Evolutionary conservation across 2,113 vertebrate genomes (phyloP).

Genomic region (Grammomys dolichurus): DNA sequence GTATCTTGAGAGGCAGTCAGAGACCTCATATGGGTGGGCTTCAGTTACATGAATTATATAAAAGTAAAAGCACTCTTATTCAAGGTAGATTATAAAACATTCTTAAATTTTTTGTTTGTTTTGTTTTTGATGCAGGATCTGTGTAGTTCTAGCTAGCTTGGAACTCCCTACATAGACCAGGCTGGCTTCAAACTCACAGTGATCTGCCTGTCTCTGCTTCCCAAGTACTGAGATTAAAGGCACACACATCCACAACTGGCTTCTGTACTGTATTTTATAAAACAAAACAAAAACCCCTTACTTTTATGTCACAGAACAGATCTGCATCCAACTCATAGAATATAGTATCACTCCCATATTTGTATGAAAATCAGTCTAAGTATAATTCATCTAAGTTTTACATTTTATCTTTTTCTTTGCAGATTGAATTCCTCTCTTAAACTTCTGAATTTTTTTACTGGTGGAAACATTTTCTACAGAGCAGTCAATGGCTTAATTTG

Average conservation of each 20-base stretch:
- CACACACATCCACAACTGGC: neutral
- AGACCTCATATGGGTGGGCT: neutral
- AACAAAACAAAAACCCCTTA: neutral
- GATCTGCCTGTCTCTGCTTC: neutral
- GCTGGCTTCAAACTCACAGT: neutral
- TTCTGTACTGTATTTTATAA: neutral
- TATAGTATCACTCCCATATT: neutral
- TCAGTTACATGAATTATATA: slow-evolving; percentile 11
- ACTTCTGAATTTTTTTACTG: slow-evolving; percentile 71
- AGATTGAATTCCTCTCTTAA: slow-evolving; percentile 77
- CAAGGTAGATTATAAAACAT: neutral
- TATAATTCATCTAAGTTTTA: slow-evolving; percentile 11
- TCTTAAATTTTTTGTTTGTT: too few relatives aligned
- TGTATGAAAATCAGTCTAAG: neutral
- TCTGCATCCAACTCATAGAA: neutral
- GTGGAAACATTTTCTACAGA: slow-evolving; percentile 63
- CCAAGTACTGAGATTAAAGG: neutral
- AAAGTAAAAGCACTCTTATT: neutral
- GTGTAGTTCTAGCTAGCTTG: neutral
- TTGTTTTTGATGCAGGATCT: neutral
- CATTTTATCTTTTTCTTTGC: slow-evolving; percentile 61
- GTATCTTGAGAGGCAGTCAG: neutral
- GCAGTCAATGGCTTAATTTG: slow-evolving; percentile 61
- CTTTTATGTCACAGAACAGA: neutral
- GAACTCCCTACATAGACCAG: neutral